These are phyloP conservation scores for Petroica traversi DNA, from an alignment of 2,113 vertebrate species.

Conservation along the genomic window DNA sequence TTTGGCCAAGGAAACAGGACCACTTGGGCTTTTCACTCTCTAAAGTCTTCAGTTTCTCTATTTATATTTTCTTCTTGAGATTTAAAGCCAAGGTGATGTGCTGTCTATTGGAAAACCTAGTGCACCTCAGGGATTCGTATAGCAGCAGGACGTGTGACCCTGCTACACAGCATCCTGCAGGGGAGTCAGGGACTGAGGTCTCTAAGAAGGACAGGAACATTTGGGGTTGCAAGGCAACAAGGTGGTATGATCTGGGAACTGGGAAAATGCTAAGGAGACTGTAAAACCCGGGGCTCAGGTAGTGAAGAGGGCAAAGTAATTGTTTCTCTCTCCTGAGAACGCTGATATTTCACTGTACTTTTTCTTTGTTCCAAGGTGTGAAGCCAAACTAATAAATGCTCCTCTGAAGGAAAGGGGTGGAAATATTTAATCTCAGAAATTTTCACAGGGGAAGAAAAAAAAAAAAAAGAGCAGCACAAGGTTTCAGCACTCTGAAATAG, in stretches of 20 bases:
- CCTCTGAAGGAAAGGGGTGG: neutral
- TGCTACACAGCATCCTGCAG: neutral
- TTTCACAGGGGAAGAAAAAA: neutral
- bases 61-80: neutral
- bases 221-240: neutral
- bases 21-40: neutral
- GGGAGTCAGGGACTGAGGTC: neutral
- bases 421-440: neutral
- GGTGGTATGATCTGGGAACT: neutral
- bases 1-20: neutral
- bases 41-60: neutral
- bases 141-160: neutral
- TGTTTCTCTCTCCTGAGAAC: neutral
- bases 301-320: neutral
- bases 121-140: neutral
- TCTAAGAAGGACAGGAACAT: neutral
- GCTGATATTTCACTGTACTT: neutral
- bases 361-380: neutral
- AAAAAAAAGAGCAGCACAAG: neutral
- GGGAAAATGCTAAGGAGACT: neutral
- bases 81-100: neutral
- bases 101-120: neutral
- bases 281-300: neutral
- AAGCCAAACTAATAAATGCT: conserved; percentile 1
- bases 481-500: neutral